Percentiles rank a stretch among this genome's conserved stretches.
Evolutionary conservation across 2,888 invertebrate species (phyloP).

Genomic region (Drosophila neonasuta): DNA sequence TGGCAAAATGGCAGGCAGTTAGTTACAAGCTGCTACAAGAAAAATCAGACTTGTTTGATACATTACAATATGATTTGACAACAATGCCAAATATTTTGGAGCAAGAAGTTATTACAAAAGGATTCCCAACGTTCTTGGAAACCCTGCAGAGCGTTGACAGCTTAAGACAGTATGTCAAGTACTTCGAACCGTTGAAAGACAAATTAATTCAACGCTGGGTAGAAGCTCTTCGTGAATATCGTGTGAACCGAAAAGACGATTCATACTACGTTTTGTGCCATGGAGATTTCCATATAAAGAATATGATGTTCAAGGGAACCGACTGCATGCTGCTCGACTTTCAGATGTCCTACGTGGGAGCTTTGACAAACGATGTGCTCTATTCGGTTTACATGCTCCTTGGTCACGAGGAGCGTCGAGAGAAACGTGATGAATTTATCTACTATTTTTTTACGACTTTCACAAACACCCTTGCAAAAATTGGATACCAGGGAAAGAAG

Average conservation of each 20-base stretch:
- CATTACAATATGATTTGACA: slow-evolving; percentile 21
- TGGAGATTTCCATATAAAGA: slow-evolving; percentile 70
- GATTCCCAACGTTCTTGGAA: slow-evolving; percentile 54
- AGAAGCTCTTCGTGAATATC: slow-evolving; percentile 42
- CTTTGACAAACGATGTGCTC: slow-evolving; percentile 58
- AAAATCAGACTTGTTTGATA: slow-evolving; percentile 29
- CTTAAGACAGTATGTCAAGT: slow-evolving; percentile 49
- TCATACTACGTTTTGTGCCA: slow-evolving; percentile 67
- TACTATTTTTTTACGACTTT: slow-evolving; percentile 64
- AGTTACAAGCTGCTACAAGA: slow-evolving; percentile 40
- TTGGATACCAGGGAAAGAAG: slow-evolving; percentile 53
- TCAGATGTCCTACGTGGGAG: slow-evolving; percentile 62
- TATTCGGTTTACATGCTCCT: slow-evolving; percentile 65
- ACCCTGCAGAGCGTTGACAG: slow-evolving; percentile 35
- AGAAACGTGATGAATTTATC: slow-evolving; percentile 55
- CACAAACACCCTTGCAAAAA: slow-evolving; percentile 48
- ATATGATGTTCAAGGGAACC: slow-evolving; percentile 68
- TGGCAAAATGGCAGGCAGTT: slow-evolving; percentile 71
- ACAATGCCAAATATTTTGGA: slow-evolving; percentile 30
- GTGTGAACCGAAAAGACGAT: slow-evolving; percentile 42
- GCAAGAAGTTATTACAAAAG: slow-evolving; percentile 36
- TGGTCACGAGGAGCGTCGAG: slow-evolving; percentile 43
- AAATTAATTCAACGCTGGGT: slow-evolving; percentile 28
- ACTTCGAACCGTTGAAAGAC: slow-evolving; percentile 51
- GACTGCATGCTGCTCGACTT: slow-evolving; percentile 72